phyloP scores from a whole-genome alignment of 1,140 invertebrate species.

The Palaemon carinicauda region DNA sequence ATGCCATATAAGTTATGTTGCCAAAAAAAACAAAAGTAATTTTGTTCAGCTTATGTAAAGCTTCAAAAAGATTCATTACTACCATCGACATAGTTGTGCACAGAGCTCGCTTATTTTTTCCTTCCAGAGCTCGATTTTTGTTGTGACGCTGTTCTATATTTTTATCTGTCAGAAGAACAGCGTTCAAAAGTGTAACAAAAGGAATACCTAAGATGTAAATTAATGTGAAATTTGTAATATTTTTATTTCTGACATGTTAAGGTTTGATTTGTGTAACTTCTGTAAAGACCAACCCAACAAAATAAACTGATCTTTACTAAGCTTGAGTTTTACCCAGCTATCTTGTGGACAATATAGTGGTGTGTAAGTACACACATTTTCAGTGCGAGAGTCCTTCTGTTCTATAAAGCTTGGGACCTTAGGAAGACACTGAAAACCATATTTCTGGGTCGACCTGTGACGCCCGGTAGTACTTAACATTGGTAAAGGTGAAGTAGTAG shows the following conservation, averaged over 20 bases:
- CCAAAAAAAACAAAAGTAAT: no score
- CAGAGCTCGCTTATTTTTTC: not conserved
- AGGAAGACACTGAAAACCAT: no score
- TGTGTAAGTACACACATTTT: no score
- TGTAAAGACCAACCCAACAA: not conserved
- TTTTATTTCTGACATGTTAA: constrained; percentile 22
- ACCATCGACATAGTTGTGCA: not conserved
- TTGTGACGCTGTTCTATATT: constrained; percentile 40
- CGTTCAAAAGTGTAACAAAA: constrained; percentile 22
- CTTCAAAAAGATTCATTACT: not conserved
- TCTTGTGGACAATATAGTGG: no score
- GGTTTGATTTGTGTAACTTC: not conserved
- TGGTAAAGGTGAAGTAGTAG: no score
- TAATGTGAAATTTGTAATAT: constrained; percentile 27
- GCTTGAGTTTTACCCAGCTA: no score
- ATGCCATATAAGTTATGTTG: no score
- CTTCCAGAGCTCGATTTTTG: not conserved
- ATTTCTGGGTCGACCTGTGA: no score
- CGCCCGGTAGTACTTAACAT: no score
- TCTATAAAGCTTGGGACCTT: no score
- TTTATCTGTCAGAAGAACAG: constrained; percentile 44
- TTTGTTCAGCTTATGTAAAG: not conserved
- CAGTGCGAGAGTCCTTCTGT: no score
- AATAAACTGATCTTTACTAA: constrained; percentile 27
- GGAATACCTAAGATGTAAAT: constrained; percentile 36